phyloP scores from a whole-genome alignment of 2,888 invertebrate species.

The Eupithecia subfuscata region DNA sequence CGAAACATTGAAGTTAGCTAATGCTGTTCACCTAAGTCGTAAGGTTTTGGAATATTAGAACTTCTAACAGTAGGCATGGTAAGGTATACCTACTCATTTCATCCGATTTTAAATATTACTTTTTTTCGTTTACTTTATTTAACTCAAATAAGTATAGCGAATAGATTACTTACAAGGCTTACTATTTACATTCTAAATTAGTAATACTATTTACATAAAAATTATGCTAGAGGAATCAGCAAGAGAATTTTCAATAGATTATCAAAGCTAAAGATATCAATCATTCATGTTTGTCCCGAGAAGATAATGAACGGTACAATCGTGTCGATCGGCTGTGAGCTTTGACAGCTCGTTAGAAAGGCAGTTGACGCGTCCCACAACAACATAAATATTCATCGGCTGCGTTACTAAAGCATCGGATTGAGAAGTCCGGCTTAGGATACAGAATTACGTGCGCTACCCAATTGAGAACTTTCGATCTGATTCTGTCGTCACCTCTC shows the following conservation, averaged over 20 bases:
- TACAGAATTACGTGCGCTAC: neutral
- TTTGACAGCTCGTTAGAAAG: slow-evolving; percentile 30
- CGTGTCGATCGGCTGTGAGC: slow-evolving; percentile 17
- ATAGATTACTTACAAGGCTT: too few species aligned
- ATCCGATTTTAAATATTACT: too few species aligned
- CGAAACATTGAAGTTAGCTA: too few species aligned
- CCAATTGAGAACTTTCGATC: neutral
- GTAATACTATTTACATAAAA: too few species aligned
- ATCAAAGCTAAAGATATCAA: slow-evolving; percentile 4
- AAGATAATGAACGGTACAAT: neutral
- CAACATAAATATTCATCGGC: slow-evolving; percentile 39
- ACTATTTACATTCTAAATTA: too few species aligned
- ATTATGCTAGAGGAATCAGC: too few species aligned
- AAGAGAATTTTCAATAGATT: neutral
- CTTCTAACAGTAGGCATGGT: too few species aligned
- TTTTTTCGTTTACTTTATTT: too few species aligned
- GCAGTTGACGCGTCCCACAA: slow-evolving; percentile 23
- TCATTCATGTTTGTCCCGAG: slow-evolving; percentile 7
- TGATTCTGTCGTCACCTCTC: neutral
- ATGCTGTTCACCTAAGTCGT: too few species aligned
- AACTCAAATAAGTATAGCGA: too few species aligned
- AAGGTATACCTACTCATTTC: too few species aligned
- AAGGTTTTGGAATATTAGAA: too few species aligned
- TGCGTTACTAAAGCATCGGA: neutral
- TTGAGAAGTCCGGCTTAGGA: neutral